Evolutionary conservation across 2,113 vertebrate species (phyloP), one percentile per base, ranked within the genome.

Genomic region (Emberiza fucata): DNA sequence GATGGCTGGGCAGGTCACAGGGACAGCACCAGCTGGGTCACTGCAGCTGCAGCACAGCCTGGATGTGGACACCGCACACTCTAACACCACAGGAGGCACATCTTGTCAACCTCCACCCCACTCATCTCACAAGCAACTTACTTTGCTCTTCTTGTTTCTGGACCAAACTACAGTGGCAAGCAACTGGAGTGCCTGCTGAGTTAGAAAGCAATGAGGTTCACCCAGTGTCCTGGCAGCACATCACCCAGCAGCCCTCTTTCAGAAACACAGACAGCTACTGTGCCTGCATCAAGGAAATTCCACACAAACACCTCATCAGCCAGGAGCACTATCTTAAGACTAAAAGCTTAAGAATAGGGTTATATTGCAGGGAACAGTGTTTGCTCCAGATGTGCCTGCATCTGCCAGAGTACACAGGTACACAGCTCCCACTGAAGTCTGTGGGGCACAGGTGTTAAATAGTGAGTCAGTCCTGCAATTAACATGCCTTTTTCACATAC

Each of bases 61-160:
- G 75, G 44, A 27, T 35, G 29, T 7, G 50, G 76, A 48, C 69
- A 45, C 37, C 12, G 19, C 1, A 0, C 2, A 21, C 66, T 53
- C 33, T 0, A 6, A 35, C 21, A 35, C 51, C 7, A 33, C 5
- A 3, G 39, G 22, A 27, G 53, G 29, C 25, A 22, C 0, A 0
- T 54, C 85, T 51, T 6, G 40, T 8, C 60, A 50, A 16, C n/a
- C 29, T 69, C 40, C 53, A 68, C 42, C 47, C 64, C 64, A 18
- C 13, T 22, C 23, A 68, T 18, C 70, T 37, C n/a, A 59, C 48
- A 68, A 72, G 44, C 44, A 85, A 22, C 69, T 79, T 5, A 5
- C 8, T n/a, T 76, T 35, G 22, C 2, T 35, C 4, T 1, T 35
- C 4, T 1, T 81, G 31, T 21, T 40, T 3, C 1, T 6, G 40